Evolutionary conservation across 2,797 vertebrate genomes (phyloP).

Genomic region (Merluccius polli): DNA sequence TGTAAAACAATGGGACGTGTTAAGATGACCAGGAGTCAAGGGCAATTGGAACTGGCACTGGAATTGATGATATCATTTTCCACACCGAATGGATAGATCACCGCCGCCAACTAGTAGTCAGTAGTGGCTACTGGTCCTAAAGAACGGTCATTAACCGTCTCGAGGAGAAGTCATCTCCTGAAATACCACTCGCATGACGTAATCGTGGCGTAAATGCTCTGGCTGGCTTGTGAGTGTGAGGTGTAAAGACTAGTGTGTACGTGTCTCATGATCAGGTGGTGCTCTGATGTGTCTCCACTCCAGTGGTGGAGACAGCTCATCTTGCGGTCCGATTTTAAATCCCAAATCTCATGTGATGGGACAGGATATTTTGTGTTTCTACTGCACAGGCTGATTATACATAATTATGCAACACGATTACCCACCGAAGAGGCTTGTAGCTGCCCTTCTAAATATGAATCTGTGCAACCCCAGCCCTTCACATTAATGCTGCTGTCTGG

Average conservation of each 20-base stretch:
- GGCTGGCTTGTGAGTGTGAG: neutral
- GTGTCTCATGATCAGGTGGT: neutral
- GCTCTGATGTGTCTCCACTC: neutral
- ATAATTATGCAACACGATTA: slow-evolving; percentile 14
- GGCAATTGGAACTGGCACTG: neutral
- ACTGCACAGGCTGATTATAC: slow-evolving; percentile 30
- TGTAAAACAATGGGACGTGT: neutral
- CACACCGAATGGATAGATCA: neutral
- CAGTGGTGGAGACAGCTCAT: neutral
- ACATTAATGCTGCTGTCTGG: neutral
- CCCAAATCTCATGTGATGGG: neutral
- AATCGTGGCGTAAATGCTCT: neutral
- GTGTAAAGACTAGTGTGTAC: neutral
- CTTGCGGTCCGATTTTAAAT: neutral
- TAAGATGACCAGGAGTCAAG: no score
- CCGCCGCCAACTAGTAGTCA: neutral
- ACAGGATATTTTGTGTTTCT: neutral
- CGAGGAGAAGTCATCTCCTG: neutral
- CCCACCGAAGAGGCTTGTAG: slow-evolving; percentile 24
- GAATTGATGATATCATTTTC: neutral
- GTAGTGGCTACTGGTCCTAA: neutral
- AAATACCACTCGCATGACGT: neutral
- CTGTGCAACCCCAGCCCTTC: slow-evolving; percentile 12
- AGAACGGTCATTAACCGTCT: neutral
- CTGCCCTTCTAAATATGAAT: slow-evolving; percentile 35